Conservation (phyloP, 2,797 vertebrate genomes). For the Nyctibius grandis region DNA sequence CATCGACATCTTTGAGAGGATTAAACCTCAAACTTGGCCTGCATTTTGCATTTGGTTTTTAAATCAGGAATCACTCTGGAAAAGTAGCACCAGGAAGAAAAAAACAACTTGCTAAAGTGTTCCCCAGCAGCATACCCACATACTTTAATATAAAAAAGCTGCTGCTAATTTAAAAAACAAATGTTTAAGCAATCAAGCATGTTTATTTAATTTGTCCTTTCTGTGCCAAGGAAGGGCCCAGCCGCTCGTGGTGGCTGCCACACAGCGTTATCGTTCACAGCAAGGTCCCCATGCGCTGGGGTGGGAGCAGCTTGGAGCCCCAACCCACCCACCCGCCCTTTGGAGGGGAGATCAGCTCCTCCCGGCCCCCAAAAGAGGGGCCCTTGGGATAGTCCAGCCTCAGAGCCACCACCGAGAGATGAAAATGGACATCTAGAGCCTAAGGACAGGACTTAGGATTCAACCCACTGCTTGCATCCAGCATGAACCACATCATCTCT, state of each 20-base stretch:
- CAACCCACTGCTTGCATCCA: not conserved
- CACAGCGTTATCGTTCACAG: accelerated
- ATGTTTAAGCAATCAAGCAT: constrained; percentile 50
- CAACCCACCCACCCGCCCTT: not conserved
- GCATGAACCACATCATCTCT: not conserved
- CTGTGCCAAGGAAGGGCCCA: constrained; percentile 1
- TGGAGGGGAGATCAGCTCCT: not conserved
- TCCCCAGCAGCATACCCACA: constrained; percentile 32
- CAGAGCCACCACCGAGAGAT: not conserved
- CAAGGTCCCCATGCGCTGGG: not conserved
- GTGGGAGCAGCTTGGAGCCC: not conserved
- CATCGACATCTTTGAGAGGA: not conserved
- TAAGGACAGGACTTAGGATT: not conserved
- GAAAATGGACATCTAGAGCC: not conserved
- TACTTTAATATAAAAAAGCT: constrained; percentile 47
- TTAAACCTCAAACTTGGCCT: constrained; percentile 23
- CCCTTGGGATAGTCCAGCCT: not conserved
- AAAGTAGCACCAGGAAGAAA: constrained; percentile 38
- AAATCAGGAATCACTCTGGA: constrained; percentile 37
- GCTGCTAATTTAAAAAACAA: constrained; percentile 49
- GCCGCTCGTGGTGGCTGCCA: not conserved
- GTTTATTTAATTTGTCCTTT: constrained; percentile 53
- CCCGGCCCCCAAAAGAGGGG: not conserved
- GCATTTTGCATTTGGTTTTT: constrained; percentile 21
- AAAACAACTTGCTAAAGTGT: constrained; percentile 4